phyloP scores from a whole-genome alignment of 64 coral and sea anemone species.

The Trachythela sp. region DNA sequence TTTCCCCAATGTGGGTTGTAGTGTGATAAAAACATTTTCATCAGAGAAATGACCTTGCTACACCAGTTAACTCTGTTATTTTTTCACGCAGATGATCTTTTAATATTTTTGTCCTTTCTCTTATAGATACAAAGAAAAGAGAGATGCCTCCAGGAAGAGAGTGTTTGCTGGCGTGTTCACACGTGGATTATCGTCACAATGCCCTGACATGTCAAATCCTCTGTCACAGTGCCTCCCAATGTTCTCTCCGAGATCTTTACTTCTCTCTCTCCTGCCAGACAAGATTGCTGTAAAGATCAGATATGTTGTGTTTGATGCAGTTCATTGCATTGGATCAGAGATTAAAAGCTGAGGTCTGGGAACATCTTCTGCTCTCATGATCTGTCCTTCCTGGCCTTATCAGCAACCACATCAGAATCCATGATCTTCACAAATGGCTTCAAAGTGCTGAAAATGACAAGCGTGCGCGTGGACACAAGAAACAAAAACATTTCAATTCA shows the following conservation, averaged over 20 bases:
- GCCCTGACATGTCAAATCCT: conserved; percentile 60
- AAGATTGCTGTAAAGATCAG: conserved; percentile 63
- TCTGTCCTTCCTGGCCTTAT: conserved; percentile 70
- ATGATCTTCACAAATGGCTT: conserved; percentile 10
- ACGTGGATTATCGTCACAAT: conserved; percentile 51
- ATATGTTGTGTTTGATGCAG: conserved; percentile 84
- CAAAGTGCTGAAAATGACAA: conserved; percentile 26
- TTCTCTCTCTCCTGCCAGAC: conserved; percentile 63
- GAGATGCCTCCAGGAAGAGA: conserved; percentile 33
- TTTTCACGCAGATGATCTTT: background rate
- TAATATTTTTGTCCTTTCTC: background rate
- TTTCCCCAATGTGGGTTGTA: too few species aligned
- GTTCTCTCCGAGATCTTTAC: conserved; percentile 67
- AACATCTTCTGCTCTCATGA: conserved; percentile 66
- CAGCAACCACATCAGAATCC: conserved; percentile 82
- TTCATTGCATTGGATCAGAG: conserved; percentile 76
- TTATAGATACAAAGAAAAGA: background rate
- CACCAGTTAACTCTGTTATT: background rate
- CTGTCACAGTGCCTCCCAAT: conserved; percentile 71
- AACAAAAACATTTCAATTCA: background rate
- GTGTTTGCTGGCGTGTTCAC: conserved; percentile 78
- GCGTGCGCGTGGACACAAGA: background rate
- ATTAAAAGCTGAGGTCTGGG: conserved; percentile 75
- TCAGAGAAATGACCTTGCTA: too few species aligned
- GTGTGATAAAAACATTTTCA: too few species aligned